phyloP scores from a whole-genome alignment of 2,113 vertebrate species.

The Budorcas taxicolor region DNA sequence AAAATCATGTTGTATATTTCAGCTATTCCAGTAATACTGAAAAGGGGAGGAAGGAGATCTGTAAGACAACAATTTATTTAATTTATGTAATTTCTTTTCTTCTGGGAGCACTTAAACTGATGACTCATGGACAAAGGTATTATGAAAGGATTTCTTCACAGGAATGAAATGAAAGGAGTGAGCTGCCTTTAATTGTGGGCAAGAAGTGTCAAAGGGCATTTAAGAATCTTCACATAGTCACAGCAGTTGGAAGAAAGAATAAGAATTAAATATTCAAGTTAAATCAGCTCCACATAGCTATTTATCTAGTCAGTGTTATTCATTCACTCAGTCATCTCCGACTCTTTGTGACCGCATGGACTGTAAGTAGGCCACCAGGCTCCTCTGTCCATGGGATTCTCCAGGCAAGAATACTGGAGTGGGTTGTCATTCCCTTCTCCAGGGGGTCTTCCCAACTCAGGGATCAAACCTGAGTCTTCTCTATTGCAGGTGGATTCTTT shows the following conservation, averaged over 20 bases:
- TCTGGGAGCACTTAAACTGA: background rate
- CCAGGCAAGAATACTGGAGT: background rate
- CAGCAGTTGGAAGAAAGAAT: background rate
- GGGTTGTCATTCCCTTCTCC: background rate
- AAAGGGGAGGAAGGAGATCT: background rate
- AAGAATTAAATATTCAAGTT: background rate
- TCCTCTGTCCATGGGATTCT: background rate
- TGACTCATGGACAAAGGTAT: background rate
- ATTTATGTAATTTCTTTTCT: background rate
- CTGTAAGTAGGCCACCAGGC: background rate
- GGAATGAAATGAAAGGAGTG: background rate
- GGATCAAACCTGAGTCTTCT: background rate
- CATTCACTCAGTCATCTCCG: background rate
- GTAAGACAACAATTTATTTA: background rate
- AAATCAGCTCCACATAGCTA: background rate
- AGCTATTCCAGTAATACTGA: background rate
- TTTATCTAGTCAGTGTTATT: background rate
- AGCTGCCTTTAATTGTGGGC: background rate
- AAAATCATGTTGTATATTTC: background rate
- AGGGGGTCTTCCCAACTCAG: background rate
- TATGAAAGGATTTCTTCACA: background rate
- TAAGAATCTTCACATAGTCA: background rate
- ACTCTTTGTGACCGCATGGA: background rate
- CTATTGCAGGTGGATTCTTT: background rate
- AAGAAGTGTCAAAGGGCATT: background rate